A percentile compares a stretch with the other conserved stretches of the same genome.
Conservation (phyloP, 2,888 invertebrate genomes). For the Eucriotettix oculatus region DNA sequence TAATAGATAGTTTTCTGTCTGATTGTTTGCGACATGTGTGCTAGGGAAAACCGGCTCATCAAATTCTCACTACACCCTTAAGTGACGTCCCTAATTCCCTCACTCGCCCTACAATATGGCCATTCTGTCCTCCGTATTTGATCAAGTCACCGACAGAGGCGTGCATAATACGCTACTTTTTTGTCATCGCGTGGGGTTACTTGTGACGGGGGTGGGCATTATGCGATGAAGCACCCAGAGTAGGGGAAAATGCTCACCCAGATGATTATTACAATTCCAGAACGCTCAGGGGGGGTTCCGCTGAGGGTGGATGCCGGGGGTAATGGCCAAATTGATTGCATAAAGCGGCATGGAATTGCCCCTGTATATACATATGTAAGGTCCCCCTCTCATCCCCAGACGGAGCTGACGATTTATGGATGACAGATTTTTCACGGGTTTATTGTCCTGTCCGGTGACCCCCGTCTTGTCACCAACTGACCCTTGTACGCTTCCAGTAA, state of each 20-base stretch:
- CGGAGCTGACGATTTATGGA: constrained; percentile 2
- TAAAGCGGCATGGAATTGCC: constrained; percentile 6
- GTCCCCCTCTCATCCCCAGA: background rate
- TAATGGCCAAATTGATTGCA: constrained; percentile 13
- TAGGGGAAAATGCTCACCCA: constrained; percentile 7
- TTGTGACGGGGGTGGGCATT: background rate
- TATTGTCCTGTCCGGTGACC: constrained; percentile 7
- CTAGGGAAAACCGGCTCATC: too few relatives aligned
- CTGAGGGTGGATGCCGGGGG: background rate
- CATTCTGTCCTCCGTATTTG: too few relatives aligned
- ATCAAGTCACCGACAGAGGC: too few relatives aligned
- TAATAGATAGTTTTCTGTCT: too few relatives aligned
- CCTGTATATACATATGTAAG: background rate
- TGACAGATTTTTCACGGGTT: constrained; percentile 2
- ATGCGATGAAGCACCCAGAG: background rate
- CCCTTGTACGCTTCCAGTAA: constrained; percentile 4
- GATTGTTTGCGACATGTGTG: too few relatives aligned
- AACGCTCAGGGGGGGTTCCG: background rate
- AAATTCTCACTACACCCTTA: too few relatives aligned
- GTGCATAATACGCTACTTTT: too few relatives aligned
- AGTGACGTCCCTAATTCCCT: too few relatives aligned
- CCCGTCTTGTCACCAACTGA: constrained; percentile 6
- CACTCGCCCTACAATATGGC: too few relatives aligned
- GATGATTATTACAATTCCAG: constrained; percentile 9
- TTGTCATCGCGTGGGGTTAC: too few relatives aligned